A percentile compares a stretch with the other conserved stretches of the same genome.
These are phyloP conservation scores for Ephialtes manifestator DNA, from an alignment of 2,888 invertebrate genomes.

Conservation along the genomic window DNA sequence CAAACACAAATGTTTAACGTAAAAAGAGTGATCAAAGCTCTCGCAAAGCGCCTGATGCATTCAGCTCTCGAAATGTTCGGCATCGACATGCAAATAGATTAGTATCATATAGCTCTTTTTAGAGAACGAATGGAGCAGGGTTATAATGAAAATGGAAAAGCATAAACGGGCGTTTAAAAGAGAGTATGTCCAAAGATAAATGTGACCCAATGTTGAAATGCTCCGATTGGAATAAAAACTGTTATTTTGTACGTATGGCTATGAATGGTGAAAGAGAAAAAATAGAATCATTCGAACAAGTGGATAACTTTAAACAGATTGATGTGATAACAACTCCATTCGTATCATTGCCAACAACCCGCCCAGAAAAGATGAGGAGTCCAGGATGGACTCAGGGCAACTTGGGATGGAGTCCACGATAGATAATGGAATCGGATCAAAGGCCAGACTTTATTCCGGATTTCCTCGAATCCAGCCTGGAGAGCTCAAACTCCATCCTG, in stretches of 20 bases:
- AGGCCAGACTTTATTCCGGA: no score
- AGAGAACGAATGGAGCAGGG: slow-evolving; percentile 19
- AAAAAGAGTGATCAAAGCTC: slow-evolving; percentile 18
- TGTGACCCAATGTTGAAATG: background rate
- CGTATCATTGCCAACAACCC: background rate
- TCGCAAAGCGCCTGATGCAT: background rate
- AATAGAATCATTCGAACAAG: no score
- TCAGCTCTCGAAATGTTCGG: background rate
- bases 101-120: slow-evolving; percentile 23
- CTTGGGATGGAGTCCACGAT: no score
- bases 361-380: no score
- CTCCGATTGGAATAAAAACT: no score
- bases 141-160: slow-evolving; percentile 30
- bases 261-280: background rate
- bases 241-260: no score
- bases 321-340: no score
- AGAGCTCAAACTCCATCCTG: no score
- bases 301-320: no score
- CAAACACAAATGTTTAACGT: slow-evolving; percentile 13
- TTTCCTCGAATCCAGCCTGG: no score
- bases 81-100: slow-evolving; percentile 26
- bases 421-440: no score
- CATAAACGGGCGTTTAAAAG: slow-evolving; percentile 1
- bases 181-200: background rate
- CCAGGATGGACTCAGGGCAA: no score